Evolutionary conservation across 92 coral and sea anemone species (phyloP).

Genomic region (Phenganax subtilis): DNA sequence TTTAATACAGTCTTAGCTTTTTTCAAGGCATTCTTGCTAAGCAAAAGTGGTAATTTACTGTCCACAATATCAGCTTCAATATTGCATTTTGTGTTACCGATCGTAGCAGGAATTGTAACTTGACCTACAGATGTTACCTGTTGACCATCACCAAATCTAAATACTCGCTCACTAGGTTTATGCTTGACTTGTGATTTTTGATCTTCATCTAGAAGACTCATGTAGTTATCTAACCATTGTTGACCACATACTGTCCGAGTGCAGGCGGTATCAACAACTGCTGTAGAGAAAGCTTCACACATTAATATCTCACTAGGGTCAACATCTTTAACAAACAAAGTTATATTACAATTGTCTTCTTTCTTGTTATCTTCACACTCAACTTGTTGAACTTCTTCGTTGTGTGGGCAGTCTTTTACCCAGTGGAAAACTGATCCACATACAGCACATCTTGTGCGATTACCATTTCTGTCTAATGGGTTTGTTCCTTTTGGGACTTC

Average conservation of each 20-base stretch:
- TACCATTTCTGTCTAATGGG: background rate
- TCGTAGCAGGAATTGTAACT: constrained; percentile 4
- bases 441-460: background rate
- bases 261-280: constrained; percentile 26
- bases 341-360: background rate
- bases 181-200: background rate
- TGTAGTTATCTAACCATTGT: constrained; percentile 23
- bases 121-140: constrained; percentile 13
- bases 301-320: constrained; percentile 3
- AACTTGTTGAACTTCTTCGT: background rate
- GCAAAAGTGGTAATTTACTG: constrained; percentile 14
- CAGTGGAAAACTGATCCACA: constrained; percentile 6
- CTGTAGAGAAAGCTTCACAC: constrained; percentile 9
- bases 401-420: constrained; percentile 15
- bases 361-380: background rate
- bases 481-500: constrained; percentile 2
- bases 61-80: constrained; percentile 16
- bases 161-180: constrained; percentile 4
- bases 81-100: constrained; percentile 2
- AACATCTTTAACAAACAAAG: constrained; percentile 11
- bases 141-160: constrained; percentile 18
- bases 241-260: constrained; percentile 23
- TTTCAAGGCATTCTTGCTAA: constrained; percentile 12
- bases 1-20: constrained; percentile 23
- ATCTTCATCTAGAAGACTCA: constrained; percentile 15